Evolutionary conservation across 2,888 invertebrate genomes (phyloP).

Genomic region (Caenorhabditis sp.): DNA sequence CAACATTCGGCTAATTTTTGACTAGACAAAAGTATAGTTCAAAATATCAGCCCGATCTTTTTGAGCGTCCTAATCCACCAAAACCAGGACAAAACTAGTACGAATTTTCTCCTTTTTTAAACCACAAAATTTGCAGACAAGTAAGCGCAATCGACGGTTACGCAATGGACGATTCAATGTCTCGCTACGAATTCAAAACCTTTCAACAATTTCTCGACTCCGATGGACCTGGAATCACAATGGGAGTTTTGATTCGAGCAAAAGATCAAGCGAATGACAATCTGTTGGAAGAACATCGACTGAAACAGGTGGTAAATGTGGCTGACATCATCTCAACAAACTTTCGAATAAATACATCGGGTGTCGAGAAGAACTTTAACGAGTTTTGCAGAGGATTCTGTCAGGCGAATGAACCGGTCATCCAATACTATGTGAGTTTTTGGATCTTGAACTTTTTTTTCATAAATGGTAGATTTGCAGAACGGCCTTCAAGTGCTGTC

Average conservation of each 20-base stretch:
- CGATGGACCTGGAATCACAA: conserved; percentile 54
- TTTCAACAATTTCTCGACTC: conserved; percentile 53
- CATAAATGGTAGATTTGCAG: no score
- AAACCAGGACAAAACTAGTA: no score
- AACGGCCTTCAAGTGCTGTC: conserved; percentile 56
- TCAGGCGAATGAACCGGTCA: conserved; percentile 61
- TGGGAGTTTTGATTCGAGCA: conserved; percentile 44
- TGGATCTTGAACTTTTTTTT: no score
- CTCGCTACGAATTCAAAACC: conserved; percentile 30
- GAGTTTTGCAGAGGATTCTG: conserved; percentile 63
- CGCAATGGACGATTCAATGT: conserved; percentile 37
- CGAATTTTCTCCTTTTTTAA: no score
- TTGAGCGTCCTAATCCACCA: no score
- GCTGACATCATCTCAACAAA: conserved; percentile 33
- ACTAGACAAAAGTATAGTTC: no score
- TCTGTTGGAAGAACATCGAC: conserved; percentile 16
- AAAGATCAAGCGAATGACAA: conserved; percentile 40
- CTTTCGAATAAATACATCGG: conserved; percentile 36
- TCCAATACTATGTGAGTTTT: conserved; percentile 42
- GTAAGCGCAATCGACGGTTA: conserved; percentile 45
- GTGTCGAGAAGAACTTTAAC: conserved; percentile 39
- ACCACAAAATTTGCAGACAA: conserved; percentile 24
- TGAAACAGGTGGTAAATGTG: conserved; percentile 35
- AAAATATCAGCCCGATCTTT: no score
- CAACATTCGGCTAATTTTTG: no score